Evolutionary conservation across 1,140 invertebrate genomes (phyloP).

Genomic region (Drosophila nasuta): DNA sequence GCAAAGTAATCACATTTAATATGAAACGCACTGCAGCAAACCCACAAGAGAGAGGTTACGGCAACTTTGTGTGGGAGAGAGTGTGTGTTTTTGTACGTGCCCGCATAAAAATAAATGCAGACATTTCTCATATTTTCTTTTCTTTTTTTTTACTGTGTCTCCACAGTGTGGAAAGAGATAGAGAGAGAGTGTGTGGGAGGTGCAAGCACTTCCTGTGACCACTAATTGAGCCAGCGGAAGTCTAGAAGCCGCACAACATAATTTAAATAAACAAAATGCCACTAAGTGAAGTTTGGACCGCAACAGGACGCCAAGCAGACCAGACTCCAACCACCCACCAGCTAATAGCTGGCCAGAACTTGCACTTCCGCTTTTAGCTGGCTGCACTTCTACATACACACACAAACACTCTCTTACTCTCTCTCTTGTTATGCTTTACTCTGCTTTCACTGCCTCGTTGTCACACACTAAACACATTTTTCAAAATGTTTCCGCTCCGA

Average conservation of each 20-base stretch:
- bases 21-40: constrained; percentile 81
- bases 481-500: constrained; percentile 64
- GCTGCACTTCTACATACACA: constrained; percentile 10
- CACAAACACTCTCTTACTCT: not conserved
- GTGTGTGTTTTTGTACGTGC: constrained; percentile 31
- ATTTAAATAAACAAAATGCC: constrained; percentile 83
- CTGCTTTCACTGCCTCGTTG: constrained; percentile 28
- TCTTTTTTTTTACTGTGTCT: constrained; percentile 10
- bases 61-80: constrained; percentile 30
- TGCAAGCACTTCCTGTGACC: constrained; percentile 61
- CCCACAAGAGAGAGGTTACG: constrained; percentile 37
- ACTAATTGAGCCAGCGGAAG: constrained; percentile 81
- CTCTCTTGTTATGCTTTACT: constrained; percentile 12
- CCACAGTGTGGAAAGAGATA: not conserved
- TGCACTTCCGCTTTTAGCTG: constrained; percentile 30
- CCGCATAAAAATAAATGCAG: constrained; percentile 52
- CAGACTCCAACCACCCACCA: not conserved
- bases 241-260: constrained; percentile 80
- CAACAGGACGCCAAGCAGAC: constrained; percentile 74
- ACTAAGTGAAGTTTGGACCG: constrained; percentile 78
- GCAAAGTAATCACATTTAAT: constrained; percentile 82
- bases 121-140: constrained; percentile 41
- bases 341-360: constrained; percentile 21
- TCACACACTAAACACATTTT: constrained; percentile 82
- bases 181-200: not conserved